Conservation (phyloP, 2,113 vertebrate species). For the Campylomormyrus numenius region DNA sequence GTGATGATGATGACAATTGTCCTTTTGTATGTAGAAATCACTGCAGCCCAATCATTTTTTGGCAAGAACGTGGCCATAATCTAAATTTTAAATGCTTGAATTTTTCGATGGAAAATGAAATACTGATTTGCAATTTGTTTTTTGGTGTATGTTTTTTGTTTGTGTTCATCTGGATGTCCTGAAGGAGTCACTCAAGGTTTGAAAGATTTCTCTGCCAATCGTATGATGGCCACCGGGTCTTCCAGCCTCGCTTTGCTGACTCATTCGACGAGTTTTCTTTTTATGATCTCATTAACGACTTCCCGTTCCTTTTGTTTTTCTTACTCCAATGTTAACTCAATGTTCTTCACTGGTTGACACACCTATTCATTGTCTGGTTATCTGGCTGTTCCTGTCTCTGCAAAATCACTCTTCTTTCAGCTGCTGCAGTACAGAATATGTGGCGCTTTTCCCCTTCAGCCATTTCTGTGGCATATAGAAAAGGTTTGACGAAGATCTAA, state of each 20-base stretch:
- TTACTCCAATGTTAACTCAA: neutral
- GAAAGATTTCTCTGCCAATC: conserved; percentile 41
- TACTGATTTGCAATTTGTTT: neutral
- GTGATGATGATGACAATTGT: neutral
- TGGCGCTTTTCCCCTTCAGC: neutral
- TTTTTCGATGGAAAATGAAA: neutral
- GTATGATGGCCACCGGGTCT: neutral
- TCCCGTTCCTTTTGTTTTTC: neutral
- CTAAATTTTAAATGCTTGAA: neutral
- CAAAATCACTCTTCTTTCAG: neutral
- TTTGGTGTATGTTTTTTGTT: conserved; percentile 26
- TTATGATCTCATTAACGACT: neutral
- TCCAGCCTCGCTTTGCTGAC: neutral
- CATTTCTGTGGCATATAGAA: neutral
- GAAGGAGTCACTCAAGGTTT: conserved; percentile 94
- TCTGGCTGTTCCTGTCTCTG: neutral
- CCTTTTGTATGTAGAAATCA: neutral
- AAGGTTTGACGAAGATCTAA: neutral
- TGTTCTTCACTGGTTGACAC: neutral
- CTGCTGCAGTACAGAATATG: neutral
- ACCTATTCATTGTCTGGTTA: neutral
- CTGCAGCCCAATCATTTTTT: neutral
- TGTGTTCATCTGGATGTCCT: conserved; percentile 54
- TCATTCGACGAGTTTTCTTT: neutral
- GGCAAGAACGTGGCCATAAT: neutral